phyloP scores from a whole-genome alignment of 2,797 vertebrate species.

The Nannoperca obscura region DNA sequence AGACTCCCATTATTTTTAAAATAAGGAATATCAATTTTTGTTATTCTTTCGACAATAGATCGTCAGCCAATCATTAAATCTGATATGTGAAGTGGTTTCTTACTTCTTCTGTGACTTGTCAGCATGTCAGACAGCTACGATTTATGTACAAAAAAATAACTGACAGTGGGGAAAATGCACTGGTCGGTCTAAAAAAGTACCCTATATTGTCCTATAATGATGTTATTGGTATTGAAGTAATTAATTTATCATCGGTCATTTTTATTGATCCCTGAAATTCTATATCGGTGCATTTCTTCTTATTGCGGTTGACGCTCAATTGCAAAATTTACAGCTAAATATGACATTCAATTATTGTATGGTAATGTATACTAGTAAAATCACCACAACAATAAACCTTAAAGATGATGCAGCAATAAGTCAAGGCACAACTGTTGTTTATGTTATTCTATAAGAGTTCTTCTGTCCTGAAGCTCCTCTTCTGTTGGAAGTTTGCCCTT shows the following conservation, averaged over 20 bases:
- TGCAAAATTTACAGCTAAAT: slow-evolving; percentile 8
- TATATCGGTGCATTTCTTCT: background rate
- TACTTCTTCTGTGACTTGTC: background rate
- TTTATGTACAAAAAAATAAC: background rate
- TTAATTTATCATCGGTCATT: background rate
- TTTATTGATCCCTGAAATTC: background rate
- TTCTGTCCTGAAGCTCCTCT: background rate
- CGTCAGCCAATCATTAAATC: background rate
- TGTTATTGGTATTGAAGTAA: background rate
- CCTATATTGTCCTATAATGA: background rate
- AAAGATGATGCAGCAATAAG: slow-evolving; percentile 2
- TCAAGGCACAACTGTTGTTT: slow-evolving; percentile 1
- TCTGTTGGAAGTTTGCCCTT: background rate
- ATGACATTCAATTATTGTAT: slow-evolving; percentile 5
- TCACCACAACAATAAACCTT: background rate
- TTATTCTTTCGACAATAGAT: background rate
- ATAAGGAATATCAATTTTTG: background rate
- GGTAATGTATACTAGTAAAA: slow-evolving; percentile 10
- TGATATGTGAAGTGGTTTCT: background rate
- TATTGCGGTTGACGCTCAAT: background rate
- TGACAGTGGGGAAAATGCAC: background rate
- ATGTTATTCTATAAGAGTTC: background rate
- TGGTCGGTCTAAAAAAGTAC: background rate
- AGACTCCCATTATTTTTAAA: background rate
- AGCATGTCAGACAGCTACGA: background rate